These are phyloP conservation scores for Eudorcas thomsonii DNA, from an alignment of 2,113 vertebrate genomes.

Conservation along the genomic window DNA sequence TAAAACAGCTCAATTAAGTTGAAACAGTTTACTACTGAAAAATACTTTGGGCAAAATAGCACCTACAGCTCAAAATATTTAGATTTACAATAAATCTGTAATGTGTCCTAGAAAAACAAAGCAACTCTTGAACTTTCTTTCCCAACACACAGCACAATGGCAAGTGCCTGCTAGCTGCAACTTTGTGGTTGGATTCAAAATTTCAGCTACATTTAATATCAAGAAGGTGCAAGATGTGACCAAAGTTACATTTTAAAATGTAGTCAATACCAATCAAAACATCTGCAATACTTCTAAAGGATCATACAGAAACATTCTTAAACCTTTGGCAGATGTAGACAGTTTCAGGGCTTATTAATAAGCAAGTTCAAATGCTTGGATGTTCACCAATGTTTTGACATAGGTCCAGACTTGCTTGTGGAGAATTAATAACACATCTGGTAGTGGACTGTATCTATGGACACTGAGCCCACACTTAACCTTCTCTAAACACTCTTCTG, in stretches of 20 bases:
- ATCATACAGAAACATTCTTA: background rate
- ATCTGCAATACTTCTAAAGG: background rate
- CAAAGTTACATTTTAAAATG: background rate
- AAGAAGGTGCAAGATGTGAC: background rate
- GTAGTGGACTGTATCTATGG: background rate
- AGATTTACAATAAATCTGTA: background rate
- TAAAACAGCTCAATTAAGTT: background rate
- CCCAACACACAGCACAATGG: background rate
- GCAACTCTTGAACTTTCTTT: background rate
- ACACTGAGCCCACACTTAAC: background rate
- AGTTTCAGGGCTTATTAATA: background rate
- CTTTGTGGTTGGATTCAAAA: background rate
- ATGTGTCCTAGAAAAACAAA: background rate
- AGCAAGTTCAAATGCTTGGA: background rate
- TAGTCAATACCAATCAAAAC: background rate
- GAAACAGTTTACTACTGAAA: background rate
- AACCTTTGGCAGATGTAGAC: background rate
- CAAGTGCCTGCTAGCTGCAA: background rate
- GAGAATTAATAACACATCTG: background rate
- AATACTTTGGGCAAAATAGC: background rate
- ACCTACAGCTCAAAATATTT: background rate
- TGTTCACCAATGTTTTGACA: background rate
- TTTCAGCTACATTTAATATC: background rate
- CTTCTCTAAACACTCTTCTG: background rate
- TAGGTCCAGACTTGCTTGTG: background rate